Evolutionary conservation across 1,140 invertebrate species (phyloP).

Genomic region (Cecropterus lyciades): DNA sequence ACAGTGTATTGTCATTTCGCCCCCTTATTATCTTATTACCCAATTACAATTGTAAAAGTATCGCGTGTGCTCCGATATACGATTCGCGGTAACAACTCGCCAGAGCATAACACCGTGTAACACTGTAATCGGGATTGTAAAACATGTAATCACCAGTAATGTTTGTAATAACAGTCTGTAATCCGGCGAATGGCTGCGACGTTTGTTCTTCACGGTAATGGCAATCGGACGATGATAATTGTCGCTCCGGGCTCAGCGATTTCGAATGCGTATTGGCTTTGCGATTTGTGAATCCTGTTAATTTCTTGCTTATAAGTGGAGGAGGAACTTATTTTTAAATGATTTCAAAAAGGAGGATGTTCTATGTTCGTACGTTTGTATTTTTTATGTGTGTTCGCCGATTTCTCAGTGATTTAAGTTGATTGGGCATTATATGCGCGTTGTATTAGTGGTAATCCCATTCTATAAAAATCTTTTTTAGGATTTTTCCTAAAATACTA

Average conservation of each 20-base stretch:
- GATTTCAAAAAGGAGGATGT: no score
- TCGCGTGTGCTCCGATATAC: slow-evolving; percentile 7
- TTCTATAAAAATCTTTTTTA: no score
- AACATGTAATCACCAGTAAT: slow-evolving; percentile 16
- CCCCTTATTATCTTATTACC: slow-evolving; percentile 14
- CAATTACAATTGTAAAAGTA: slow-evolving; percentile 24
- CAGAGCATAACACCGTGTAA: slow-evolving; percentile 19
- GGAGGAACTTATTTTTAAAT: no score
- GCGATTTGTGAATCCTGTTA: no score
- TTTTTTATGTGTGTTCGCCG: no score
- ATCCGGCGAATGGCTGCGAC: slow-evolving; percentile 4
- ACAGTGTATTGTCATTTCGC: background rate
- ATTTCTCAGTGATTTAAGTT: no score
- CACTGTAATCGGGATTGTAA: background rate
- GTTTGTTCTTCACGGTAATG: slow-evolving; percentile 16
- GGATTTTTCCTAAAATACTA: no score
- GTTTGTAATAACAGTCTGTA: slow-evolving; percentile 25
- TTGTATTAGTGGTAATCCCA: no score
- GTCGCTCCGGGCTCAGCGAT: background rate
- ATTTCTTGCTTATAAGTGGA: no score
- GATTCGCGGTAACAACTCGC: slow-evolving; percentile 17
- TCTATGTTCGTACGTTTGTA: no score
- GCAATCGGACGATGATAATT: slow-evolving; percentile 6
- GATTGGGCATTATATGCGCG: no score
- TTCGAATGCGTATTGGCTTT: no score